Evolutionary conservation across 2,888 invertebrate species (phyloP), one percentile per base, ranked within the genome.

Genomic region (Platycnemis pennipes): DNA sequence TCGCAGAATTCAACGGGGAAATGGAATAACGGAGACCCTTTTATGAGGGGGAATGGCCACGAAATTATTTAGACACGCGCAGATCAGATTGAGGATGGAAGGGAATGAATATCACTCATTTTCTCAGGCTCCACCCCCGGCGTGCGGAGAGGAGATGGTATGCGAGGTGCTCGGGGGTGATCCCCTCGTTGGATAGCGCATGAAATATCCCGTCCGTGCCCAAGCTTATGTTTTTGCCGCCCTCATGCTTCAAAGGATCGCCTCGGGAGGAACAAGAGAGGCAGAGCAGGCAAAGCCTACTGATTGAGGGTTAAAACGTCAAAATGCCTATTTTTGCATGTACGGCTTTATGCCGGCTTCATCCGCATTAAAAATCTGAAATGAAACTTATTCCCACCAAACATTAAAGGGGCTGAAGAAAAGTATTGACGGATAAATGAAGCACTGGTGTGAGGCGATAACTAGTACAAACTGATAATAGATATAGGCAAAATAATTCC

Each of bases 51-150:
- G 44, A 63, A 44, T 19, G 63, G 26, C 44, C 44, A 44, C 63
- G 42, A n/a, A 63, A 91, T 63, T 42, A 56, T 91, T 91, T 91
- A 69, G 63, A 44, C 91, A n/a, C 44, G 44, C n/a, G n/a, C 45
- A 26, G 91, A 91, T 91, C 63, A 45, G 69, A 91, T 91, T 69
- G 44, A 31, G 63, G 63, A 42, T 11, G 77, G 77, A 37, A 37
- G 77, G 69, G 63, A 69, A 63, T 44, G 91, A 91, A 44, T 44
- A 91, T 91, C 91, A 45, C 63, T 91, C 91, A 69, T 91, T 44
- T 42, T 63, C 91, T 16, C 31, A 31, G 63, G 63, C 26, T 31
- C 31, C 69, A 31, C 69, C 69, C 31, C 4, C 77, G 77, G 31
- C 77, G 77, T 77, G 77, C 77, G 26, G 37, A 77, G 77, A n/a